Percentiles rank a stretch among this genome's conserved stretches.
These are phyloP conservation scores for Orchesella cincta DNA, from an alignment of 1,140 invertebrate genomes.

Conservation along the genomic window DNA sequence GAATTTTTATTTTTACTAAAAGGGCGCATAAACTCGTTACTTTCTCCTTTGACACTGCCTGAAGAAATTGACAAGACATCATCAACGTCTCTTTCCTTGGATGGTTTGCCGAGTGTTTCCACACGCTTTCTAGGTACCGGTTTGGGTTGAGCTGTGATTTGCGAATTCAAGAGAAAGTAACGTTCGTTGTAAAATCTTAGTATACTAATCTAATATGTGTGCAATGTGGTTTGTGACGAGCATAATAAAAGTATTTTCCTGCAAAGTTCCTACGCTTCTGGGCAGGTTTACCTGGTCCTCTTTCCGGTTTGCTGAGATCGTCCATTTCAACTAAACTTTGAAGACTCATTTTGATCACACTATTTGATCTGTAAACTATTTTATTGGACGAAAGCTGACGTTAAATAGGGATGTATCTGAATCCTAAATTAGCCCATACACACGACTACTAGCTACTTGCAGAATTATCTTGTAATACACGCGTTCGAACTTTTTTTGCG, in stretches of 20 bases:
- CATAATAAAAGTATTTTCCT: background rate
- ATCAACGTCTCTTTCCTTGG: background rate
- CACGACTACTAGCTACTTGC: too few relatives aligned
- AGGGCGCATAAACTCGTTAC: background rate
- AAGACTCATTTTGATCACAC: slow-evolving; percentile 25
- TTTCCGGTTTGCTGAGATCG: background rate
- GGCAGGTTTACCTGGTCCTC: background rate
- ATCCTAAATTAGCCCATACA: too few relatives aligned
- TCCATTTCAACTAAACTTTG: slow-evolving; percentile 15
- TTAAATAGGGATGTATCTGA: too few relatives aligned
- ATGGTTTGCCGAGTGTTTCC: background rate
- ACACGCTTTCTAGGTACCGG: background rate
- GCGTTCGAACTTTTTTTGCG: too few relatives aligned
- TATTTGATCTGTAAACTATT: too few relatives aligned
- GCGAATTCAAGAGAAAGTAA: background rate
- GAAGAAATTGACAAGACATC: background rate
- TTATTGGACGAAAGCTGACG: too few relatives aligned
- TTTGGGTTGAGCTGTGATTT: background rate
- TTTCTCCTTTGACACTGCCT: background rate
- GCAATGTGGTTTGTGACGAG: background rate
- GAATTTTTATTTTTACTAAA: background rate
- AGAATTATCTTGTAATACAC: too few relatives aligned
- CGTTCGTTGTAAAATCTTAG: background rate
- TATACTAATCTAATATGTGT: background rate
- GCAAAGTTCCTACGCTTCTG: background rate